Evolutionary conservation across 2,113 vertebrate species (phyloP).

Genomic region (Eubucco bourcierii): DNA sequence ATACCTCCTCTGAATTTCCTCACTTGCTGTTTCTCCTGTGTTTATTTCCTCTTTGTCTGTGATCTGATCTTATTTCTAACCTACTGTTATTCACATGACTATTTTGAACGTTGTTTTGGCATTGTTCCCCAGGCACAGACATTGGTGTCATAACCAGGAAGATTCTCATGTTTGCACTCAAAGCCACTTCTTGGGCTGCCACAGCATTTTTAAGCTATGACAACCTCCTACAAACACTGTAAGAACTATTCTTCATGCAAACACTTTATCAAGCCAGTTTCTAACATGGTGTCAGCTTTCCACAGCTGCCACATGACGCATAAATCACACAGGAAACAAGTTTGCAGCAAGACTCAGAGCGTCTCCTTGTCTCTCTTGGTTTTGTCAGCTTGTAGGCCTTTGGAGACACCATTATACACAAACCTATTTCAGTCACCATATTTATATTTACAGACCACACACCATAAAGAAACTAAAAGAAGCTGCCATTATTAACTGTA

Average conservation of each 20-base stretch:
- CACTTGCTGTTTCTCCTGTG: neutral
- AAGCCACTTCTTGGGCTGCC: neutral
- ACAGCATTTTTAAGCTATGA: constrained; percentile 1
- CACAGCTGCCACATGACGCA: neutral
- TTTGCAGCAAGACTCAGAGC: neutral
- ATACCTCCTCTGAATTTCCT: neutral
- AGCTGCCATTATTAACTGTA: neutral
- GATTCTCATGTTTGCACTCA: neutral
- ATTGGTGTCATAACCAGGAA: neutral
- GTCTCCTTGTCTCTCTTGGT: neutral
- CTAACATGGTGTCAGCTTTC: neutral
- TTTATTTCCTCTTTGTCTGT: neutral
- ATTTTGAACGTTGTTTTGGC: neutral
- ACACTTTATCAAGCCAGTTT: neutral
- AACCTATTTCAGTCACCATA: neutral
- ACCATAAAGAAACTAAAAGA: neutral
- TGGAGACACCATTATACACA: neutral
- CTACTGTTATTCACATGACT: neutral
- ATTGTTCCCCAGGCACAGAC: neutral
- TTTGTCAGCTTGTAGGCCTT: neutral
- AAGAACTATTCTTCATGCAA: neutral
- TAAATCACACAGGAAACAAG: neutral
- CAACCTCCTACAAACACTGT: neutral
- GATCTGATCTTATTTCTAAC: neutral
- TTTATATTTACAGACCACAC: neutral